Base-by-base conservation (phyloP, 53 echinoderm and acorn worm genomes). In the Luidia sarsii region DNA sequence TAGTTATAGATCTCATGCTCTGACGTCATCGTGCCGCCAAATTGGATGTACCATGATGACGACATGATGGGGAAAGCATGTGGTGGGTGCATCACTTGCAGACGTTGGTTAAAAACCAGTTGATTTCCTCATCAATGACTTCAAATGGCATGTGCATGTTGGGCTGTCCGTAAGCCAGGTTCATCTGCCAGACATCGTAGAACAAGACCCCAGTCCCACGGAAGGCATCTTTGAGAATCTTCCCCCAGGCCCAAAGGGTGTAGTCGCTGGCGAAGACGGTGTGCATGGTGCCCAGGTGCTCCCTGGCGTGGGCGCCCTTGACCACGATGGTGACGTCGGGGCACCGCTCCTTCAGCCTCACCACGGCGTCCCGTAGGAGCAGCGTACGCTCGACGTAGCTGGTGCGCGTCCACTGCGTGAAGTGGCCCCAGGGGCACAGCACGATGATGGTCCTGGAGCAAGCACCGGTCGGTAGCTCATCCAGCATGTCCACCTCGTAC, bases 11-110 rank as follows among this genome's bases (percentile, higher is more conserved):
- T n/a, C n/a, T n/a, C n/a, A n/a, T n/a, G n/a, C n/a, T n/a, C n/a
- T n/a, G n/a, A n/a, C n/a, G n/a, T n/a, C n/a, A n/a, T n/a, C n/a
- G 68, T 19, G 80, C 85, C 33, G 91, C 95, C 21, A 55, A 11
- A 39, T 82, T 92, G 7, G 31, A 60, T 0, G 92, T 86, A 33
- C 95, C 95, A 92, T 95, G 91, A 67, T 89, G 84, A 34, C 91
- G 87, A 63, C 70, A 52, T 5, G 92, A 60, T 10, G 91, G 89
- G 14, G 91, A 91, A 29, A 80, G 66, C 91, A 91, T 94, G 36
- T n/a, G n/a, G n/a, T n/a, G n/a, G n/a, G n/a, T n/a, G n/a, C n/a
- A n/a, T n/a, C n/a, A n/a, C n/a, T n/a, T 50, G 48, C 83, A 83
- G 21, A 51, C 61, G 33, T 68, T 80, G 1, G 87, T 69, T n/a